These are phyloP conservation scores for Sturmia bella DNA, from an alignment of 2,888 invertebrate species.

Conservation along the genomic window DNA sequence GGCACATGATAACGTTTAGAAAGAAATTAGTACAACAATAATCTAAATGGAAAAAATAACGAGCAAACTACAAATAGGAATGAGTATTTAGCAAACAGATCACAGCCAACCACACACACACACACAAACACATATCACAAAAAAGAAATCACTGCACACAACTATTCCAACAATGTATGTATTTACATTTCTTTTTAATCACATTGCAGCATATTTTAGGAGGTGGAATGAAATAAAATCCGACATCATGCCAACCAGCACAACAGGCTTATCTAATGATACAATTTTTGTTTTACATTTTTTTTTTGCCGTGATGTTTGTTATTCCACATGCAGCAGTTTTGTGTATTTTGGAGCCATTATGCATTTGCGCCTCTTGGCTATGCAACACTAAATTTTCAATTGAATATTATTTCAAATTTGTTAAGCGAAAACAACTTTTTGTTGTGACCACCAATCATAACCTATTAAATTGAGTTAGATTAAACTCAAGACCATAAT, in stretches of 20 bases:
- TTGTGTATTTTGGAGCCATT: not conserved
- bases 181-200: conserved; percentile 35
- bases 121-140: not conserved
- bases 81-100: conserved; percentile 55
- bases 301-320: not conserved
- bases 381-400: conserved; percentile 58
- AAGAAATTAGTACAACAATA: conserved; percentile 61
- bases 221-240: conserved; percentile 17
- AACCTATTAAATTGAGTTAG: too few species aligned
- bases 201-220: conserved; percentile 52
- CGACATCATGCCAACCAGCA: conserved; percentile 39
- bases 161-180: not conserved
- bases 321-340: conserved; percentile 4
- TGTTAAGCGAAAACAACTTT: not conserved
- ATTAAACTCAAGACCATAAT: too few species aligned
- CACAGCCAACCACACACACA: conserved; percentile 7
- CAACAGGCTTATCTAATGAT: conserved; percentile 48
- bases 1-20: conserved; percentile 67
- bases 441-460: too few species aligned
- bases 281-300: conserved; percentile 12
- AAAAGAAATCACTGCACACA: conserved; percentile 1
- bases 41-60: not conserved
- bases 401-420: conserved; percentile 51
- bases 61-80: conserved; percentile 18
- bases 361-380: conserved; percentile 36